phyloP scores from a whole-genome alignment of 2,113 vertebrate genomes.

The Ranitomeya variabilis region DNA sequence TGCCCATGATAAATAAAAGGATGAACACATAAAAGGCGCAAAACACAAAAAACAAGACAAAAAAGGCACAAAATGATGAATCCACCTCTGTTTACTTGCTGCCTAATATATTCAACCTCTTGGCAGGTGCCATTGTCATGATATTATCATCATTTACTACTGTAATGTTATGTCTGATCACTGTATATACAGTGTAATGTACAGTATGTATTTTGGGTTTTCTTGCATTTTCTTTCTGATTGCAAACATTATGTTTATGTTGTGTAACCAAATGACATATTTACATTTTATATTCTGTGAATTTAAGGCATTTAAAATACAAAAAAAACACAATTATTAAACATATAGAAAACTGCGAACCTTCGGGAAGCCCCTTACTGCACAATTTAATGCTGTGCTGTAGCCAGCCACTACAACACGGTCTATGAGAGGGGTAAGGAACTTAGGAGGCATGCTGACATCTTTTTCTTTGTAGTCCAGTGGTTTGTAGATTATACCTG shows the following conservation, averaged over 20 bases:
- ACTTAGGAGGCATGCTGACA: slow-evolving; percentile 75
- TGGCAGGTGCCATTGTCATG: too few species aligned
- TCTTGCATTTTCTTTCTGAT: too few species aligned
- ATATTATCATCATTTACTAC: too few species aligned
- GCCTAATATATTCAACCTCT: too few species aligned
- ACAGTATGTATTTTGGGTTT: too few species aligned
- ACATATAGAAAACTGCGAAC: slow-evolving; percentile 63
- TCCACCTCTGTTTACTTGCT: too few species aligned
- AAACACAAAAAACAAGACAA: too few species aligned
- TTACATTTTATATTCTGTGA: background rate
- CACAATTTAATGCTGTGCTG: slow-evolving; percentile 80
- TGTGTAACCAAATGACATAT: background rate
- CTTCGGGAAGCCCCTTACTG: slow-evolving; percentile 83
- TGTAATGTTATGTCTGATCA: too few species aligned
- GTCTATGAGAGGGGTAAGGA: slow-evolving; percentile 81
- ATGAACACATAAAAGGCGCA: too few species aligned
- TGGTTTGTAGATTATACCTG: slow-evolving; percentile 70
- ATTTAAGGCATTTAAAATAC: background rate
- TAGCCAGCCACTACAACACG: slow-evolving; percentile 84
- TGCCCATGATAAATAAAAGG: too few species aligned
- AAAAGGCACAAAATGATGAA: too few species aligned
- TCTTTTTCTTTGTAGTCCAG: slow-evolving; percentile 77
- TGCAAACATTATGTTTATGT: background rate
- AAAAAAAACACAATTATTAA: background rate
- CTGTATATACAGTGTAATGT: too few species aligned